Percentiles rank a stretch among this genome's conserved stretches.
Evolutionary conservation across 2,113 vertebrate genomes (phyloP).

Genomic region (Cyanistes caeruleus): DNA sequence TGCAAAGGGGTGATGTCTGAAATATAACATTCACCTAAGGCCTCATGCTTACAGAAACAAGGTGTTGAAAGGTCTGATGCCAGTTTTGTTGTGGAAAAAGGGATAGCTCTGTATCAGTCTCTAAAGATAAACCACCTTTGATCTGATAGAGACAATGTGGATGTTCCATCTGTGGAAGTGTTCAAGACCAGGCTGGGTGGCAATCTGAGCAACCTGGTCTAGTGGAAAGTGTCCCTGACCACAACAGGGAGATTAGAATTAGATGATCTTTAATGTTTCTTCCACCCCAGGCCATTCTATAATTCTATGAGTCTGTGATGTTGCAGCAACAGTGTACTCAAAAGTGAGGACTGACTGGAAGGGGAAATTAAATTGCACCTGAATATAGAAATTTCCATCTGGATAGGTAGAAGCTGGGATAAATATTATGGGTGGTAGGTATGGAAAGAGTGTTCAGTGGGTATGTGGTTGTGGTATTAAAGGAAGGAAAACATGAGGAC

Average conservation of each 20-base stretch:
- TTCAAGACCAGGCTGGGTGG: background rate
- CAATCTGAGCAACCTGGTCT: background rate
- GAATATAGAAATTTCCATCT: background rate
- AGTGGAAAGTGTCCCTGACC: background rate
- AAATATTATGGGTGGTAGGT: background rate
- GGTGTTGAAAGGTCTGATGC: background rate
- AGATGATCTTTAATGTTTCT: background rate
- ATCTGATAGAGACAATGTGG: fast-evolving
- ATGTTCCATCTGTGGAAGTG: background rate
- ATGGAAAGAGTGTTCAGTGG: background rate
- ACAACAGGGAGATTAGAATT: background rate
- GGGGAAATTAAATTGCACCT: background rate
- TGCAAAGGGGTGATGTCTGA: background rate
- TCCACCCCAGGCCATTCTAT: background rate
- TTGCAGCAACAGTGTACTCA: background rate
- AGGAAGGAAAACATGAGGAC: background rate
- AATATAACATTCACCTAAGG: background rate
- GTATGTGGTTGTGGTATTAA: background rate
- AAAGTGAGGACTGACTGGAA: background rate
- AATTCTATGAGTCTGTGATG: background rate
- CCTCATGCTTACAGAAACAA: background rate
- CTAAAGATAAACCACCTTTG: background rate
- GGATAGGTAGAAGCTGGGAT: background rate
- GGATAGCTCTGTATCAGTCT: background rate
- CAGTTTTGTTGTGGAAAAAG: background rate